Evolutionary conservation across 2,113 vertebrate genomes (phyloP), one percentile per base, ranked within the genome.

Genomic region (Saimiri boliviensis): DNA sequence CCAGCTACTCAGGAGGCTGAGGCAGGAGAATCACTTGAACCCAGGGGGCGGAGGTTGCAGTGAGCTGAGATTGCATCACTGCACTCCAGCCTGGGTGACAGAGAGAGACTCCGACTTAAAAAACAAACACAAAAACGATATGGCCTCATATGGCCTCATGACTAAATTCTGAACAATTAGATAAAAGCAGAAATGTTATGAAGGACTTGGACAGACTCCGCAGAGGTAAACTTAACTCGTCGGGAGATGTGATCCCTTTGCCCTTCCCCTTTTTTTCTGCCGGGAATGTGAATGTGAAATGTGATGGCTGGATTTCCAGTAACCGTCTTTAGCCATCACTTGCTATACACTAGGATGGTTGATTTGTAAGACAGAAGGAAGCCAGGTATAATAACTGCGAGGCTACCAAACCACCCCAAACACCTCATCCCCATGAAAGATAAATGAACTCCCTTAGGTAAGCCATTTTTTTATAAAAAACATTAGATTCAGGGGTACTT

Each of bases 151-250:
- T 35, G n/a, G 2, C 52, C 30, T 90, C 63, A 82, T 60, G 32
- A 92, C 42, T 63, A 70, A 74, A 82, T 89, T 58, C n/a, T 80
- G 66, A 68, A 42, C 25, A 82, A 91, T 73, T 21, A 86, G 32
- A 49, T 81, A 80, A 80, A 82, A 85, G 58, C 66, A 47, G 49
- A 94, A 96, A 82, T 58, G 52, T 86, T 70, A 66, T 66, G 30
- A 95, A 68, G 42, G n/a, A 74, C 68, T 76, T 93, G 42, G 45
- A 90, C 40, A 87, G 52, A 85, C 68, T 92, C 73, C 16, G 82
- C 73, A 63, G 27, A 85, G 66, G 16, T 76, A 11, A 92, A 87
- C 8, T 47, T 56, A 73, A 74, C 58, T 23, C 68, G 20, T 35
- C 19, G 6, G 60, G 35, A 66, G n/a, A 27, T 14, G 0, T 40